phyloP scores from a whole-genome alignment of 2,888 invertebrate genomes.

The Plebejus melissa region DNA sequence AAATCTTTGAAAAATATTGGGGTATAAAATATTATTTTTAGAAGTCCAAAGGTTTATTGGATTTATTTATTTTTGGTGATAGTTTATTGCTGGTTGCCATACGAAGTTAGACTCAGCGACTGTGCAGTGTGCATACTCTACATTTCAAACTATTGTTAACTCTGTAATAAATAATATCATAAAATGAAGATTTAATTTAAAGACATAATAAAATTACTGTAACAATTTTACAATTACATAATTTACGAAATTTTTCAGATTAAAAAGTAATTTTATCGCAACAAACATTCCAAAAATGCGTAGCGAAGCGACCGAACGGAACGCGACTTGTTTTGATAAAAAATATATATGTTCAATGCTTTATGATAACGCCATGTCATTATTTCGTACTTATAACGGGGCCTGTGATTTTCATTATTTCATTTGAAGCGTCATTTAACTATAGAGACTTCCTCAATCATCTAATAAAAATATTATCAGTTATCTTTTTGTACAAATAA shows the following conservation, averaged over 20 bases:
- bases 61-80: neutral
- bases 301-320: neutral
- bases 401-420: neutral
- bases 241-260: neutral
- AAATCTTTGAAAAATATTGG: neutral
- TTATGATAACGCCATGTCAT: neutral
- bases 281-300: constrained; percentile 7
- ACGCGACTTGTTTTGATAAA: neutral
- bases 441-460: constrained; percentile 19
- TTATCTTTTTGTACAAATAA: constrained; percentile 30
- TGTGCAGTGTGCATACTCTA: neutral
- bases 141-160: neutral
- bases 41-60: neutral
- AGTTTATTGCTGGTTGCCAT: neutral
- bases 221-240: neutral
- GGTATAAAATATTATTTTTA: constrained; percentile 9
- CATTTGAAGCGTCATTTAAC: constrained; percentile 13
- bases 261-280: neutral
- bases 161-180: neutral
- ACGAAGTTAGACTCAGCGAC: neutral
- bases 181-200: neutral
- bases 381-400: neutral
- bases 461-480: constrained; percentile 22
- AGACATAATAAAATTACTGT: neutral
- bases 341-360: neutral